These are phyloP conservation scores for Euphonia xanthogaster DNA, from an alignment of 2,797 vertebrate genomes.

Conservation along the genomic window DNA sequence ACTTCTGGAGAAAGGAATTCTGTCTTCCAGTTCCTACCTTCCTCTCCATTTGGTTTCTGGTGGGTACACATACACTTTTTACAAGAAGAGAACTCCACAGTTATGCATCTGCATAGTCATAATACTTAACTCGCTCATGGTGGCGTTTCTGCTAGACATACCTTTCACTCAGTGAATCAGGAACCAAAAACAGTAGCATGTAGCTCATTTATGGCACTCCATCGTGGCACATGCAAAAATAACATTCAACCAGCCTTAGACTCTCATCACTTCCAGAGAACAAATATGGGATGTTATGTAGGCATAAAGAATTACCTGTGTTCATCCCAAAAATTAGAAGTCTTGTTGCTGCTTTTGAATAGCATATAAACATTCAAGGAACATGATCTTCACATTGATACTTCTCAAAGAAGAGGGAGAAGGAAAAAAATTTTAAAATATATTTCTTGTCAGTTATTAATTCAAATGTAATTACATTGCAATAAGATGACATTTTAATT, in stretches of 20 bases:
- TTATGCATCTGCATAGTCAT: neutral
- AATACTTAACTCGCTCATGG: neutral
- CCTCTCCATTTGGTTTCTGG: neutral
- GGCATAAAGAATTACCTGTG: neutral
- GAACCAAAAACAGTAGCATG: neutral
- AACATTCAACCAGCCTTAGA: neutral
- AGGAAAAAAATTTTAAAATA: neutral
- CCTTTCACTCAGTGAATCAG: neutral
- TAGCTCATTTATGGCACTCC: neutral
- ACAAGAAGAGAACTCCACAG: neutral
- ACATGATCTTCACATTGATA: neutral
- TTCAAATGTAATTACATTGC: neutral
- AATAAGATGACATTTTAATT: neutral
- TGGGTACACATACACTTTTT: accelerated
- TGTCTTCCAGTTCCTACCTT: neutral
- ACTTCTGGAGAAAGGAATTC: neutral
- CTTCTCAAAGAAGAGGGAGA: neutral
- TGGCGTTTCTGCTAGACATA: neutral
- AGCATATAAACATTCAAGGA: neutral
- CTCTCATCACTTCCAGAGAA: neutral
- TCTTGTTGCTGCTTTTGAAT: neutral
- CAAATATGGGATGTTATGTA: neutral
- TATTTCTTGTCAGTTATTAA: neutral
- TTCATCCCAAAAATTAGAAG: neutral
- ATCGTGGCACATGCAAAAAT: neutral